Evolutionary conservation across 2,113 vertebrate species (phyloP).

Genomic region (Sapayoa aenigma): DNA sequence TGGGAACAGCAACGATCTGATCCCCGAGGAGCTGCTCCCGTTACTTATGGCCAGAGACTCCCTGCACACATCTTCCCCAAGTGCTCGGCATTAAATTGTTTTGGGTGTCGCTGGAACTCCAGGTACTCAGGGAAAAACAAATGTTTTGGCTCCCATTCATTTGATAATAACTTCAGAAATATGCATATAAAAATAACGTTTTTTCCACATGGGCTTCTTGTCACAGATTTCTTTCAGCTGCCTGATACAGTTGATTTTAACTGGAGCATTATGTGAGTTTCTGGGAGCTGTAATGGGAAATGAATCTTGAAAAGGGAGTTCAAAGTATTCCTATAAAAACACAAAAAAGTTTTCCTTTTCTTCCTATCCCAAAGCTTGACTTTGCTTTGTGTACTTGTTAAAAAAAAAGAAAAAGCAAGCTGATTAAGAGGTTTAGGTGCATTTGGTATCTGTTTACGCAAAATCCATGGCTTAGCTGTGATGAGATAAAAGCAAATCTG

Average conservation of each 20-base stretch:
- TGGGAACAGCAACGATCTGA: not conserved
- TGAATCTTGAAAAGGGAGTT: not conserved
- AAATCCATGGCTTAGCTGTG: slow-evolving; percentile 2
- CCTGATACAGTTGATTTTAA: not conserved
- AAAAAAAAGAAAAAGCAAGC: not conserved
- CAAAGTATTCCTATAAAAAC: not conserved
- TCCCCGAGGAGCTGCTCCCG: not conserved
- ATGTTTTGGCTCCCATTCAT: not conserved
- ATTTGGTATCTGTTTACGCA: not conserved
- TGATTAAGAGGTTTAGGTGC: not conserved
- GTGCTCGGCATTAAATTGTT: not conserved
- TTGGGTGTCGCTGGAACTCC: not conserved
- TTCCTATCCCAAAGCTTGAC: not conserved
- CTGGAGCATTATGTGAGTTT: not conserved
- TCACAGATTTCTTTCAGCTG: not conserved
- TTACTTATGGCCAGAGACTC: not conserved
- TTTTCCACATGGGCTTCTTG: not conserved
- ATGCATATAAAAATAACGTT: rapidly evolving
- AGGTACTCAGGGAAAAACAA: not conserved
- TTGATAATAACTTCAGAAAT: not conserved
- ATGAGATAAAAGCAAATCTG: slow-evolving; percentile 6
- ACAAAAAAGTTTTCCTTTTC: not conserved
- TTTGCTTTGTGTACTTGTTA: not conserved
- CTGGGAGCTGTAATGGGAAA: not conserved
- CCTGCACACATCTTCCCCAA: not conserved